Evolutionary conservation across 2,888 invertebrate species (phyloP).

Genomic region (Ormia ochracea): DNA sequence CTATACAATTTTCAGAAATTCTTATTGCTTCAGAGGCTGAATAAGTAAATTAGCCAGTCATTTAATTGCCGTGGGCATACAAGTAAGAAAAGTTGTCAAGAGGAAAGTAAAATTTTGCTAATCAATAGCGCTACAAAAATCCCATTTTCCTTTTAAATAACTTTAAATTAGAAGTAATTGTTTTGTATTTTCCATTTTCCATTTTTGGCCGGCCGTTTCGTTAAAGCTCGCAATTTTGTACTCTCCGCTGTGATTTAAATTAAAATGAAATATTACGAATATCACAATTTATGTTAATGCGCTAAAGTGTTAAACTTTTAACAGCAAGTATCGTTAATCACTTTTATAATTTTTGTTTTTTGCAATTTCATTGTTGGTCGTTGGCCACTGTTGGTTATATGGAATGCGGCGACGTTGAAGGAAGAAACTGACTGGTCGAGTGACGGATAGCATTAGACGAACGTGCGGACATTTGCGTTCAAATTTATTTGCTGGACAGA

Average conservation of each 20-base stretch:
- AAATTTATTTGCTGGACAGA: slow-evolving; percentile 9
- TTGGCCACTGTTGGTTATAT: slow-evolving; percentile 19
- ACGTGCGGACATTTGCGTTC: slow-evolving; percentile 42
- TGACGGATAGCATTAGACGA: slow-evolving; percentile 55
- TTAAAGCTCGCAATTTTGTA: neutral
- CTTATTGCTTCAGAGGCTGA: too few relatives aligned
- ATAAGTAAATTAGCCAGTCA: too few relatives aligned
- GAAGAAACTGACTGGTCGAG: slow-evolving; percentile 27
- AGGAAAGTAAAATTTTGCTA: too few relatives aligned
- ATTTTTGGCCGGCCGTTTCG: neutral
- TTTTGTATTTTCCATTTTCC: neutral
- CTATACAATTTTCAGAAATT: too few relatives aligned
- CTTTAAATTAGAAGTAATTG: neutral
- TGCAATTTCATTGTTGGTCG: slow-evolving; percentile 17
- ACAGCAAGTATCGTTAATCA: slow-evolving; percentile 54
- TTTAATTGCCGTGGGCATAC: too few relatives aligned
- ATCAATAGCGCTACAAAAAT: too few relatives aligned
- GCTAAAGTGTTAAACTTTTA: slow-evolving; percentile 57
- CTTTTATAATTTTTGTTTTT: neutral
- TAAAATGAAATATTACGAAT: slow-evolving; percentile 10
- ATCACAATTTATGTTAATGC: slow-evolving; percentile 27
- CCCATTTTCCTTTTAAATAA: too few relatives aligned
- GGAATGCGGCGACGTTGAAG: slow-evolving; percentile 11
- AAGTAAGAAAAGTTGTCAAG: too few relatives aligned
- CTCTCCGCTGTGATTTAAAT: slow-evolving; percentile 5